These are phyloP conservation scores for Nomada fucata DNA, from an alignment of 2,888 invertebrate genomes.

Conservation along the genomic window DNA sequence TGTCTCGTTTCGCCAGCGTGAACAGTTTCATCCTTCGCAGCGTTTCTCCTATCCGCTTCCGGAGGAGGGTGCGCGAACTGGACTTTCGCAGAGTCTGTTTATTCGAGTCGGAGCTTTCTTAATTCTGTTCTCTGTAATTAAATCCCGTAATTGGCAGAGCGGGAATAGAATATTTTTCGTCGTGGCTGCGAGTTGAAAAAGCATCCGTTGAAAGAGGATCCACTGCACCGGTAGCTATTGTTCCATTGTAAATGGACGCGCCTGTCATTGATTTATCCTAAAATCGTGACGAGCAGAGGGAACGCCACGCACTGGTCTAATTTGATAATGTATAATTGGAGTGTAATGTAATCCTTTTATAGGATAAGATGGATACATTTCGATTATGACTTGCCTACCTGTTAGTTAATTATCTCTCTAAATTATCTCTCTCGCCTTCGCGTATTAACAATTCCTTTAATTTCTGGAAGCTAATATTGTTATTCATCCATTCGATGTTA, in stretches of 20 bases:
- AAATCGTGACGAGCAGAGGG: slow-evolving; percentile 27
- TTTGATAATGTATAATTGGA: neutral
- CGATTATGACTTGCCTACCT: neutral
- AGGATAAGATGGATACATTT: neutral
- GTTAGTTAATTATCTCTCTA: too few relatives aligned
- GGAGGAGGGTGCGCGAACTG: slow-evolving; percentile 27
- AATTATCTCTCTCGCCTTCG: neutral
- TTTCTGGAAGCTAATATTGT: neutral
- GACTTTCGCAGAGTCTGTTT: slow-evolving; percentile 37
- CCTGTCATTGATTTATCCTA: slow-evolving; percentile 42
- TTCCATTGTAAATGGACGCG: slow-evolving; percentile 37
- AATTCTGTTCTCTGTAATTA: slow-evolving; percentile 39
- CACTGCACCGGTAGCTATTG: slow-evolving; percentile 42
- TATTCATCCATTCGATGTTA: neutral
- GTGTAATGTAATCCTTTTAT: neutral
- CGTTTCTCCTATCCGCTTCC: neutral
- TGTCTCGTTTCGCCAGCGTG: neutral
- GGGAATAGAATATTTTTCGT: slow-evolving; percentile 15
- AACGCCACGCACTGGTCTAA: neutral
- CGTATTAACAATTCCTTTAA: neutral
- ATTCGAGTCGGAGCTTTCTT: slow-evolving; percentile 38
- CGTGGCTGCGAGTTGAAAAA: slow-evolving; percentile 21
- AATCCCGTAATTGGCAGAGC: slow-evolving; percentile 50
- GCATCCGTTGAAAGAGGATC: slow-evolving; percentile 29
- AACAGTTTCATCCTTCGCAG: slow-evolving; percentile 11